Evolutionary conservation across 1,140 invertebrate genomes (phyloP), one percentile per base, ranked within the genome.

Genomic region (Antheraea mylitta): DNA sequence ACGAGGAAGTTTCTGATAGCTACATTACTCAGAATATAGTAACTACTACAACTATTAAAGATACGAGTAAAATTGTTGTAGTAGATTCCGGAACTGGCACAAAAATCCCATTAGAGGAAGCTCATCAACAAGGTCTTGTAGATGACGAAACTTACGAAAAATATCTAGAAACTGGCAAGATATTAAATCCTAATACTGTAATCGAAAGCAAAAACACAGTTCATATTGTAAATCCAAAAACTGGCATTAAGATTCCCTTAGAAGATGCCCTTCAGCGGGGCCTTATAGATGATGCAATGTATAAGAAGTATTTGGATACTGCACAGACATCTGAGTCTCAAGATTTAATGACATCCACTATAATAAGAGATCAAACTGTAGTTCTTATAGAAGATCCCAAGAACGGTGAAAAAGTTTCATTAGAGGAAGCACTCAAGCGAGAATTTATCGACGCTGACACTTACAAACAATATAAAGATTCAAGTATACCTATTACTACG

Each of bases 381-480:
- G 38, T 60, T 22, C 13, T 64, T 37, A 64, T 64, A 38, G 37
- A 37, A 42, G 63, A 64, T 11, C 63, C 63, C 1, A 64, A 64
- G 16, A 42, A 36, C 8, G 63, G 63, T 16, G 36, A 64, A 18
- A 64, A 64, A 18, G 16, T 64, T 8, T 18, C 36, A 7, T 18
- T 64, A 64, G 63, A 64, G 13, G 63, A 64, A n/a, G 63, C 63
- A 18, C 63, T 64, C n/a, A 9, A 64, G 45, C 10, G 18, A 45
- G 63, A 36, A 38, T 6, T 64, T 42, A 64, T 64, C 36, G 63
- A 64, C 7, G 18, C 37, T 48, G 42, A 45, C 11, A 65, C 64
- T 65, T 65, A 53, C n/a, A 48, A 65, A 65, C n/a, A 45, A 65
- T 65, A 53, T 65, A n/a, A 48, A 53, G 64, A 65, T 18, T 22